Evolutionary conservation across 2,888 invertebrate species (phyloP), one percentile per base, ranked within the genome.

Genomic region (Polylopha cassiicola): DNA sequence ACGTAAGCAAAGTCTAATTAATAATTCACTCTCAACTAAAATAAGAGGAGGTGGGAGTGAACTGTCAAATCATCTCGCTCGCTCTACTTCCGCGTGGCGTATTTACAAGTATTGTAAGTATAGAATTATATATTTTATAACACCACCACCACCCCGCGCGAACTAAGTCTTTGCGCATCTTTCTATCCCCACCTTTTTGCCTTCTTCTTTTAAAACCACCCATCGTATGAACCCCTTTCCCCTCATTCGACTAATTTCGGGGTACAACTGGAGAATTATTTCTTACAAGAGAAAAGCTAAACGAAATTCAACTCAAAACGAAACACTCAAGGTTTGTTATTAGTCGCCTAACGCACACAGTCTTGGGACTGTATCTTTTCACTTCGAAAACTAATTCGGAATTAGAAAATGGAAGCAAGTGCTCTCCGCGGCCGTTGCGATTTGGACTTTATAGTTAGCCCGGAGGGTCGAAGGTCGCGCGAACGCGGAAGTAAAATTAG

Each of bases 51-150:
- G 20, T 16, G 16, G 4, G 5, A 30, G 34, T 18, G 43, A 65
- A 76, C 72, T 68, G 70, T 64, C 81, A 79, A 76, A 46, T 34
- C 44, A 8, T 2, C 4, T 14, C 21, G 18, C 18, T 41, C 66
- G 52, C 29, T 48, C 59, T 73, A 79, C 81, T 85, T 84, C 85
- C 85, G 84, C 81, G 77, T 82, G 67, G 73, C 82, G 84, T 85
- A 85, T 85, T 85, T 85, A 85, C 85, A 85, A 85, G 85, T 85
- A 85, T 85, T 85, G 85, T 85, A 84, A 85, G 85, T 84, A 84
- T 85, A 85, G 84, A 85, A 85, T 85, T 85, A 85, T 85, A 85
- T 84, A 85, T 85, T 85, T 85, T 84, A 84, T 84, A 85, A 84
- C 82, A 71, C 81, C 79, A 65, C 61, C 62, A 54, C 57, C 51